These are phyloP conservation scores for Drosophila nigrodunni DNA, from an alignment of 1,140 invertebrate genomes.

Conservation along the genomic window DNA sequence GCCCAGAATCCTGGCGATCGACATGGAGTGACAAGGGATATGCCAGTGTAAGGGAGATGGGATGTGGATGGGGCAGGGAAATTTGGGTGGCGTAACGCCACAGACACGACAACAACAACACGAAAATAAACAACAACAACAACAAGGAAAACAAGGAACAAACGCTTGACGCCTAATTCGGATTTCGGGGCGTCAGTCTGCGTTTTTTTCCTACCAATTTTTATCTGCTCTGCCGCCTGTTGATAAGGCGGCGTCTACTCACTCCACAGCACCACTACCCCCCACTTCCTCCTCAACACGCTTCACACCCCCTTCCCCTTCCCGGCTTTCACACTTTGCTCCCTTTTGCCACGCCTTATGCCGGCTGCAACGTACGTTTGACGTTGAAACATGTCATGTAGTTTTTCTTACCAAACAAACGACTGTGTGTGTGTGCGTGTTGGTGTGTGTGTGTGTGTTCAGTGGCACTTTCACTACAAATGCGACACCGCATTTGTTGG, in stretches of 20 bases:
- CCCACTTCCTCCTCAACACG: neutral
- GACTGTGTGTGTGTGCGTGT: constrained; percentile 11
- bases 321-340: neutral
- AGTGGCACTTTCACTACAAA: constrained; percentile 55
- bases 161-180: constrained; percentile 49
- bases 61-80: neutral
- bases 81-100: neutral
- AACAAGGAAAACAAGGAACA: neutral
- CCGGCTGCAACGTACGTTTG: constrained; percentile 26
- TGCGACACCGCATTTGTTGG: constrained; percentile 28
- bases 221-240: constrained; percentile 56
- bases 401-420: constrained; percentile 58
- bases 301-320: neutral
- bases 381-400: constrained; percentile 64
- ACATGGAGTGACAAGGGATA: constrained; percentile 14
- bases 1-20: constrained; percentile 53
- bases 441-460: neutral
- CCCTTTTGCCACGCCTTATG: too few species aligned
- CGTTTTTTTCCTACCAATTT: constrained; percentile 30
- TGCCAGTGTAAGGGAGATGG: neutral
- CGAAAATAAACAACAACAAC: too few species aligned
- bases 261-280: neutral
- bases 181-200: constrained; percentile 39
- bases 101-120: constrained; percentile 12
- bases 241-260: constrained; percentile 41